These are phyloP conservation scores for Ophioderma brevispina DNA, from an alignment of 35 echinoderm and acorn worm species.

Conservation along the genomic window DNA sequence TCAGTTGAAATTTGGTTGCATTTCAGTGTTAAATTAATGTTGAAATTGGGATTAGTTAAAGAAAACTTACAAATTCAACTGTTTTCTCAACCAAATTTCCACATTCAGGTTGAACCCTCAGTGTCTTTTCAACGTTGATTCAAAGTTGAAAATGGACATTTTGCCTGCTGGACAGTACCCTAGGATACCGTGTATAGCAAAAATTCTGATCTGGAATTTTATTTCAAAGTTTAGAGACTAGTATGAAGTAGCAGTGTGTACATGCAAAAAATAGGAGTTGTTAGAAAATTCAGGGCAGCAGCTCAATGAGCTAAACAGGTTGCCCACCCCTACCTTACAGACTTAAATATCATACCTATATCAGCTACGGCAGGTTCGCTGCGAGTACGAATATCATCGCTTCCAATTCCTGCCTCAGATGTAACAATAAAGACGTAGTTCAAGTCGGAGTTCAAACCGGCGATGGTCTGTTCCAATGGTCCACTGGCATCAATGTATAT, in stretches of 20 bases:
- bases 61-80: too few relatives aligned
- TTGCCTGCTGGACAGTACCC: background rate
- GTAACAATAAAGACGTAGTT: background rate
- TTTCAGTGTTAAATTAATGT: too few relatives aligned
- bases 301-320: background rate
- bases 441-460: background rate
- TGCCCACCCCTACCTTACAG: background rate
- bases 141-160: too few relatives aligned
- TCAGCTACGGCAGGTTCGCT: background rate
- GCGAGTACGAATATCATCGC: background rate
- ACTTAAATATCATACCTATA: background rate
- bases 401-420: background rate
- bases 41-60: too few relatives aligned
- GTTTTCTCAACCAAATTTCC: too few relatives aligned
- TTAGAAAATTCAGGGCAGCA: too few relatives aligned
- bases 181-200: too few relatives aligned
- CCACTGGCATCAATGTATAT: background rate
- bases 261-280: too few relatives aligned
- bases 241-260: background rate
- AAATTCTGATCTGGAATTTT: too few relatives aligned
- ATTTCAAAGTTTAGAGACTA: background rate
- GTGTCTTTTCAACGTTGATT: too few relatives aligned
- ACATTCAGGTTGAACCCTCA: too few relatives aligned
- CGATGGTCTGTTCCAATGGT: background rate
- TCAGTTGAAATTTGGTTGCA: too few relatives aligned